Evolutionary conservation across 1,140 invertebrate species (phyloP).

Genomic region (Brachystomella parvula): DNA sequence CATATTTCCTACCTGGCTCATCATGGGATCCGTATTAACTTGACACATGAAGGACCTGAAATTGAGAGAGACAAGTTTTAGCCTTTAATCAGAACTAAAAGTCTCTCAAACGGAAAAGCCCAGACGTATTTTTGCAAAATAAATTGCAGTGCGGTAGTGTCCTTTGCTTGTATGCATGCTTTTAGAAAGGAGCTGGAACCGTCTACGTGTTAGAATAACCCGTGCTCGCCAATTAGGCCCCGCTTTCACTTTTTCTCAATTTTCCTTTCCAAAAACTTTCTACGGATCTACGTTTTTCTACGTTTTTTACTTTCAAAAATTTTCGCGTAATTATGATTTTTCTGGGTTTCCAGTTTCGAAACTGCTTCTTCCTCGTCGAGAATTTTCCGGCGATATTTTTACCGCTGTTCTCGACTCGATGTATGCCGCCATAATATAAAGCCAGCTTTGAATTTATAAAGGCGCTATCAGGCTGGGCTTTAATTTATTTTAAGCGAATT

Average conservation of each 20-base stretch:
- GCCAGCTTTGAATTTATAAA: neutral
- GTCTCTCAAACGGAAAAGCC: too few species aligned
- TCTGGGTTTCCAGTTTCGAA: too few species aligned
- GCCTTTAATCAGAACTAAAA: neutral
- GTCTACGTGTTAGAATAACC: neutral
- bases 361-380: too few species aligned
- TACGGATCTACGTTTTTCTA: too few species aligned
- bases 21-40: constrained; percentile 47
- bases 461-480: neutral
- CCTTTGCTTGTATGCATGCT: too few species aligned
- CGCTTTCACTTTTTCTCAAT: neutral
- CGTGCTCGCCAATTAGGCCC: neutral
- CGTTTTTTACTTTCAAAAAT: too few species aligned
- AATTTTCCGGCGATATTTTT: too few species aligned
- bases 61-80: neutral
- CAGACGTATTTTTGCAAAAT: neutral
- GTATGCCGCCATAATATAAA: neutral
- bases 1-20: constrained; percentile 40
- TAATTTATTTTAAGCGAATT: neutral
- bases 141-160: too few species aligned
- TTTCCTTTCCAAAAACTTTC: too few species aligned
- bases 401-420: too few species aligned
- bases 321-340: neutral
- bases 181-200: too few species aligned
- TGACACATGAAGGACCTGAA: constrained; percentile 44